Conservation (phyloP, 2,113 vertebrate genomes). For the Cheilinus undulatus region DNA sequence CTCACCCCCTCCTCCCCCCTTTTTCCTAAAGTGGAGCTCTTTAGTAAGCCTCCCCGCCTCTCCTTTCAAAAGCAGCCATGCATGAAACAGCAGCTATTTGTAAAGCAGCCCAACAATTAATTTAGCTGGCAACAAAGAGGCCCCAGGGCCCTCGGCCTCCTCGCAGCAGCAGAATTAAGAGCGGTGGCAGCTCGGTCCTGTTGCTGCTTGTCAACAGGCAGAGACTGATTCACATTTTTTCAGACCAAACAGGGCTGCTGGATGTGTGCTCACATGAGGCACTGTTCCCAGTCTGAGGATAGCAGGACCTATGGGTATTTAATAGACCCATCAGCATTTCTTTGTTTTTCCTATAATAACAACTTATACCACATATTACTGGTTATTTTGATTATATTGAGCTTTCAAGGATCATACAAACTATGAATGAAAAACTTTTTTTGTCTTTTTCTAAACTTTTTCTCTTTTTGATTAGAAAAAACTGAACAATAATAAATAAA, state of each 20-base stretch:
- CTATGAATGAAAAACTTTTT: too few relatives aligned
- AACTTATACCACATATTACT: not conserved
- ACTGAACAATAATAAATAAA: not conserved
- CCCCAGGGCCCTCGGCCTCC: constrained; percentile 71
- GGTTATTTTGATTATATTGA: too few relatives aligned
- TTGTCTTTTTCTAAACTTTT: not conserved
- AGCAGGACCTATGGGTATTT: too few relatives aligned
- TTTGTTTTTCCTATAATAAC: not conserved
- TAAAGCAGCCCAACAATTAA: constrained; percentile 84
- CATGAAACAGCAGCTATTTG: constrained; percentile 86
- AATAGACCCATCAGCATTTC: not conserved
- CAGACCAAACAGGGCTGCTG: constrained; percentile 45
- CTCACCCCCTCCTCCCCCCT: constrained; percentile 65
- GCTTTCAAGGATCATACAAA: too few relatives aligned
- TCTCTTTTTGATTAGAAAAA: not conserved
- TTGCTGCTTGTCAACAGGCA: constrained; percentile 81
- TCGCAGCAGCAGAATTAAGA: constrained; percentile 68
- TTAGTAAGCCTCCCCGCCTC: constrained; percentile 71
- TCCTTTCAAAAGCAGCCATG: constrained; percentile 80
- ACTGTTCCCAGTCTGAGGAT: not conserved
- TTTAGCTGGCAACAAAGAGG: constrained; percentile 82
- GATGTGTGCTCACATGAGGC: constrained; percentile 9
- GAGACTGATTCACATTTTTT: constrained; percentile 68
- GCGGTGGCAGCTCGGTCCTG: constrained; percentile 69
- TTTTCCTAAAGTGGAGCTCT: constrained; percentile 77